Conservation (phyloP, 1,140 invertebrate species). For the Helicoverpa armigera region DNA sequence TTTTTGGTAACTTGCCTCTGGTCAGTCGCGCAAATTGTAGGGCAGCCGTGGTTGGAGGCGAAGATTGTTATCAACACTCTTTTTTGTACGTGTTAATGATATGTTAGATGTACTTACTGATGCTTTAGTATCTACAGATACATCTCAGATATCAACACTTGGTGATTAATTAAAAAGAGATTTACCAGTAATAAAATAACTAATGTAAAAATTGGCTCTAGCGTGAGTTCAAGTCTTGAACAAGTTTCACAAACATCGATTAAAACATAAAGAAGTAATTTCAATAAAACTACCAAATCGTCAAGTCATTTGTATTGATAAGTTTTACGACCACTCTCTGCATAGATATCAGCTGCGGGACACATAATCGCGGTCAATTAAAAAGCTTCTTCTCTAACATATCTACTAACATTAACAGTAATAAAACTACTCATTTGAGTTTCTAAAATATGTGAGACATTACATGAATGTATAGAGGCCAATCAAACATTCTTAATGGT, state of each 20-base stretch:
- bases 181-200: too few relatives aligned
- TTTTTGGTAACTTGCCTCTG: constrained; percentile 62
- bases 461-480: background rate
- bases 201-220: background rate
- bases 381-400: background rate
- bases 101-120: constrained; percentile 15
- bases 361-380: constrained; percentile 14
- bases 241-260: background rate
- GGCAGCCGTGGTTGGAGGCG: constrained; percentile 37
- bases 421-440: constrained; percentile 16
- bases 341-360: constrained; percentile 6
- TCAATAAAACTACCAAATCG: constrained; percentile 3
- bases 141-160: background rate
- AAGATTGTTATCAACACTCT: constrained; percentile 45
- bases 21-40: constrained; percentile 50
- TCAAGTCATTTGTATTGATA: constrained; percentile 37
- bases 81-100: constrained; percentile 34
- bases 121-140: background rate
- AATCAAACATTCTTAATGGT: background rate
- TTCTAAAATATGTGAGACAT: constrained; percentile 15
- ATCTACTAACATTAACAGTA: constrained; percentile 13
- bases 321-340: constrained; percentile 32
- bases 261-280: constrained; percentile 17
- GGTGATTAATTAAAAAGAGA: background rate
- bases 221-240: too few relatives aligned